Evolutionary conservation across 2,113 vertebrate genomes (phyloP).

Genomic region (Poecilia latipinna): DNA sequence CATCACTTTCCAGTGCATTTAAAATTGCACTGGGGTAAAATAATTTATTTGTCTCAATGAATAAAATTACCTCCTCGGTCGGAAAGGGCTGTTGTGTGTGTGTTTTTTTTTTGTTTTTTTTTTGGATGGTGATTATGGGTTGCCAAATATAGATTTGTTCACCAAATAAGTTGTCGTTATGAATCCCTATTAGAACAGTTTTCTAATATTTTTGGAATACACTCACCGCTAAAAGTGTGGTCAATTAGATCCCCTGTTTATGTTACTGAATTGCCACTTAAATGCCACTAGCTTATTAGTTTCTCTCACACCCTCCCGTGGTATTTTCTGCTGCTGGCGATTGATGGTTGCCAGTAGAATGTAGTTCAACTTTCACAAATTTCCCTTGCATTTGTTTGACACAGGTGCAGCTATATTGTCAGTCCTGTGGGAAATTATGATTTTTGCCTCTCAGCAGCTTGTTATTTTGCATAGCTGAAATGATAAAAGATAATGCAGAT

Average conservation of each 20-base stretch:
- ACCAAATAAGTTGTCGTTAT: conserved; percentile 32
- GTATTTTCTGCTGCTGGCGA: conserved; percentile 44
- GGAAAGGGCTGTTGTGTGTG: neutral
- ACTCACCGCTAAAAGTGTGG: conserved; percentile 27
- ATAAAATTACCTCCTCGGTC: conserved; percentile 1
- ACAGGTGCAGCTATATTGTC: conserved; percentile 38
- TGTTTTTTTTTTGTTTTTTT: neutral
- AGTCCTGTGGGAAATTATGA: conserved; percentile 46
- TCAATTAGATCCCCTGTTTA: conserved; percentile 61
- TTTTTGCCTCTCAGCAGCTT: conserved; percentile 1
- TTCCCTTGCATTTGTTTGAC: conserved; percentile 29
- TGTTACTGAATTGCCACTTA: conserved; percentile 57
- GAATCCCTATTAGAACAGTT: conserved; percentile 23
- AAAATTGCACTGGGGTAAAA: conserved; percentile 9
- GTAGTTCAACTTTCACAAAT: conserved; percentile 27
- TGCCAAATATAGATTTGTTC: conserved; percentile 42
- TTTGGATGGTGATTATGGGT: conserved; percentile 35
- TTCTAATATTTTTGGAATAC: conserved; percentile 36
- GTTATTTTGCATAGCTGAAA: conserved; percentile 11
- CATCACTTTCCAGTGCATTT: conserved; percentile 22
- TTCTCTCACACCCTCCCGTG: conserved; percentile 46
- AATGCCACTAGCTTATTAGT: conserved; percentile 67
- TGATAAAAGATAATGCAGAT: conserved; percentile 23
- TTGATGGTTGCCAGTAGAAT: conserved; percentile 41
- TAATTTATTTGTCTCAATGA: conserved; percentile 11